Evolutionary conservation across 64 coral and sea anemone genomes (phyloP).

Genomic region (Pocillopora verrucosa): DNA sequence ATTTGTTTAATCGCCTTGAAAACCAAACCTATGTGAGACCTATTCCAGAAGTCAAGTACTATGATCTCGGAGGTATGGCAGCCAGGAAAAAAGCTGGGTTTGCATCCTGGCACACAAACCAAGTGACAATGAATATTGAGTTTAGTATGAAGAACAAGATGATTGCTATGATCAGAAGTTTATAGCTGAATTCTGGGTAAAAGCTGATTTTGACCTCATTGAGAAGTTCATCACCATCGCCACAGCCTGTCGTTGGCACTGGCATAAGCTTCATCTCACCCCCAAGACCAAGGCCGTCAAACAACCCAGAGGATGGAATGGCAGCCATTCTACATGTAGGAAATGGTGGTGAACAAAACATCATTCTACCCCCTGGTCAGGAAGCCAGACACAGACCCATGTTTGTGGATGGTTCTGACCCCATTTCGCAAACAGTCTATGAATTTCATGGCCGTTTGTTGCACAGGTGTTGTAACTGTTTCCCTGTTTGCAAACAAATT

Average conservation of each 20-base stretch:
- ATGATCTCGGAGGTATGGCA: no score
- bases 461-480: neutral
- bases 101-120: neutral
- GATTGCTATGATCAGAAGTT: neutral
- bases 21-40: no score
- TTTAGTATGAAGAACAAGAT: neutral
- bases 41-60: no score
- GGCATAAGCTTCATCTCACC: neutral
- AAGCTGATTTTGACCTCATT: constrained; percentile 8
- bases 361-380: neutral
- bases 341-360: no score
- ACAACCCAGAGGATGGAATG: neutral
- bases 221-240: constrained; percentile 22
- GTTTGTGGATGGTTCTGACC: neutral
- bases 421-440: neutral
- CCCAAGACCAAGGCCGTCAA: neutral
- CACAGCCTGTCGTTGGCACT: neutral
- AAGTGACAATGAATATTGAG: no score
- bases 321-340: no score
- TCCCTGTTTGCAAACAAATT: neutral
- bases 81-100: neutral
- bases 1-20: no score
- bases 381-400: neutral
- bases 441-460: neutral
- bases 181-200: neutral